Percentiles rank a stretch among this genome's conserved stretches.
These are phyloP conservation scores for Corydoras sp. DNA, from an alignment of 2,113 vertebrate genomes.

Conservation along the genomic window DNA sequence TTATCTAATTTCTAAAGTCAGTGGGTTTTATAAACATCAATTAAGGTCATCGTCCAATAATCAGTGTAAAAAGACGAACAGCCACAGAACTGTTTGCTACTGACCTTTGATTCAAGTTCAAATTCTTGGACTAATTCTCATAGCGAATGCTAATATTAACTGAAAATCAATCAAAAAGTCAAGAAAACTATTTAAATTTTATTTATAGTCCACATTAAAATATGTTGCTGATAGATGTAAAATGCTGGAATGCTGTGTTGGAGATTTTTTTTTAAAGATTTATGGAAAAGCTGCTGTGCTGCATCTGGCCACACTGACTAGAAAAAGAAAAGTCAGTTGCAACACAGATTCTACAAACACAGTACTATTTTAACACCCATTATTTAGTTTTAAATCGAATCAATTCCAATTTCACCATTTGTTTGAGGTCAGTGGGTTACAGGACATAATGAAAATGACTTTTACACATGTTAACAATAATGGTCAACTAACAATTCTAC, in stretches of 20 bases:
- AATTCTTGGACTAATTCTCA: conserved; percentile 1
- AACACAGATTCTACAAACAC: conserved; percentile 12
- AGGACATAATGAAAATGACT: background rate
- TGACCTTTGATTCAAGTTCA: background rate
- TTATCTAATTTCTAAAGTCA: conserved; percentile 15
- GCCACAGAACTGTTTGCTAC: conserved; percentile 14
- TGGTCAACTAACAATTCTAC: background rate
- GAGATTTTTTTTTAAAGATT: conserved; percentile 25
- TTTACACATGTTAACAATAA: background rate
- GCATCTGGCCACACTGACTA: conserved; percentile 41
- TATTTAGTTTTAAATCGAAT: background rate
- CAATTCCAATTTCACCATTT: background rate
- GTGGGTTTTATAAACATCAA: conserved; percentile 27
- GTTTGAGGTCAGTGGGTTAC: background rate
- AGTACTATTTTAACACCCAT: conserved; percentile 19
- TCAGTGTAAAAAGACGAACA: conserved; percentile 5
- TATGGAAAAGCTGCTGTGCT: conserved; percentile 47
- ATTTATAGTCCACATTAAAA: too few relatives aligned
- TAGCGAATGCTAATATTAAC: conserved; percentile 34
- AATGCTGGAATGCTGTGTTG: conserved; percentile 45
- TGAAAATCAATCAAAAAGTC: conserved; percentile 36
- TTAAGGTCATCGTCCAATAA: conserved; percentile 27
- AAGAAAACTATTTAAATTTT: background rate
- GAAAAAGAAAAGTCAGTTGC: too few relatives aligned
- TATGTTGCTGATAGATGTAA: too few relatives aligned